phyloP scores from a whole-genome alignment of 2,797 vertebrate genomes.

The Acrossocheilus wenchowensis region DNA sequence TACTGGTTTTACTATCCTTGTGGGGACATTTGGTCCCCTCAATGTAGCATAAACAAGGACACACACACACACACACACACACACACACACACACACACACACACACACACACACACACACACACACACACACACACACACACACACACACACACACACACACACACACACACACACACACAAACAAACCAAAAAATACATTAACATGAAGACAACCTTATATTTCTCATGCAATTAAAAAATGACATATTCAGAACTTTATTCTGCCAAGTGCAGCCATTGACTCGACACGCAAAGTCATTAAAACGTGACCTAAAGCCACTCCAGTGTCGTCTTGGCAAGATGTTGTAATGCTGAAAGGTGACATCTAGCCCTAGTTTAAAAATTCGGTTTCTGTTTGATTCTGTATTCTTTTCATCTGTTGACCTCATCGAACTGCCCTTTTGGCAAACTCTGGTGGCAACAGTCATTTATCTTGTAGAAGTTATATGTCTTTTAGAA shows the following conservation, averaged over 20 bases:
- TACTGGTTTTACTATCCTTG: too few relatives aligned
- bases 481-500: background rate
- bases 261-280: background rate
- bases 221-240: background rate
- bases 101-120: background rate
- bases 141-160: too few relatives aligned
- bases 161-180: background rate
- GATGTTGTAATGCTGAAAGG: background rate
- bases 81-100: too few relatives aligned
- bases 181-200: too few relatives aligned
- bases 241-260: background rate
- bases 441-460: background rate
- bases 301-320: background rate
- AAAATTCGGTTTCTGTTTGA: background rate
- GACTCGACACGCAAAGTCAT: background rate
- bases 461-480: background rate
- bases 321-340: background rate
- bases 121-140: background rate
- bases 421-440: background rate
- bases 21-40: too few relatives aligned
- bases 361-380: background rate
- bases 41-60: too few relatives aligned
- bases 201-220: background rate
- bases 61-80: too few relatives aligned
- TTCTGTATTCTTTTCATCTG: background rate